A percentile compares a stretch with the other conserved stretches of the same genome.
These are phyloP conservation scores for Platysternon megacephalum DNA, from an alignment of 2,113 vertebrate genomes.

Conservation along the genomic window DNA sequence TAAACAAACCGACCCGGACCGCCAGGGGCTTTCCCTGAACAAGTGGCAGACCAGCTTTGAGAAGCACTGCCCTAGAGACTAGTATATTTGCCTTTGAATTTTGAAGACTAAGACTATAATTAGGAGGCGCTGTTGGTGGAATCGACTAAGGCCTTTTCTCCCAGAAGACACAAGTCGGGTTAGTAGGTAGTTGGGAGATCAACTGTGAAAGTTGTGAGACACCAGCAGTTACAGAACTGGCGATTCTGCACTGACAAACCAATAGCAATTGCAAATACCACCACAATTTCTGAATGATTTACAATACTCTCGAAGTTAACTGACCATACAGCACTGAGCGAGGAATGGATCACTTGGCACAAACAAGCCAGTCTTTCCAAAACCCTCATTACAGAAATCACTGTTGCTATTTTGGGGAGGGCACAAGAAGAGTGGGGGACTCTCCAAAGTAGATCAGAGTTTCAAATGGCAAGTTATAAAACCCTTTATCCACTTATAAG, in stretches of 20 bases:
- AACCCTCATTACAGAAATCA: neutral
- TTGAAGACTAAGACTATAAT: constrained; percentile 50
- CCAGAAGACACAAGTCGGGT: constrained; percentile 35
- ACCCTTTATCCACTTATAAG: neutral
- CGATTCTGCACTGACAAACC: neutral
- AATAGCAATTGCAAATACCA: neutral
- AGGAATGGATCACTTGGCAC: neutral
- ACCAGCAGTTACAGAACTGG: neutral
- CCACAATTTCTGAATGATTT: constrained; percentile 31
- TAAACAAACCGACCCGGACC: too few relatives aligned
- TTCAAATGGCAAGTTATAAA: neutral
- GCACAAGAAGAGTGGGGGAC: neutral
- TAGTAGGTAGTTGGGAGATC: constrained; percentile 17
- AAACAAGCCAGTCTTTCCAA: neutral
- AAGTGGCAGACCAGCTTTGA: too few relatives aligned
- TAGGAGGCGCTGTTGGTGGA: constrained; percentile 65
- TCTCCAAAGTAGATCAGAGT: neutral
- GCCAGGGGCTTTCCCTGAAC: too few relatives aligned
- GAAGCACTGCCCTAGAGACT: rapidly evolving
- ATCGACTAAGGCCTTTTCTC: constrained; percentile 54
- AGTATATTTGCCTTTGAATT: constrained; percentile 29
- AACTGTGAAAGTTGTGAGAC: neutral
- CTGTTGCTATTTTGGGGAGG: neutral
- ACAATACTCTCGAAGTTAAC: neutral
- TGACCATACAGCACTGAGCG: neutral